Evolutionary conservation across 2,888 invertebrate genomes (phyloP).

Genomic region (Heliothis peltigera): DNA sequence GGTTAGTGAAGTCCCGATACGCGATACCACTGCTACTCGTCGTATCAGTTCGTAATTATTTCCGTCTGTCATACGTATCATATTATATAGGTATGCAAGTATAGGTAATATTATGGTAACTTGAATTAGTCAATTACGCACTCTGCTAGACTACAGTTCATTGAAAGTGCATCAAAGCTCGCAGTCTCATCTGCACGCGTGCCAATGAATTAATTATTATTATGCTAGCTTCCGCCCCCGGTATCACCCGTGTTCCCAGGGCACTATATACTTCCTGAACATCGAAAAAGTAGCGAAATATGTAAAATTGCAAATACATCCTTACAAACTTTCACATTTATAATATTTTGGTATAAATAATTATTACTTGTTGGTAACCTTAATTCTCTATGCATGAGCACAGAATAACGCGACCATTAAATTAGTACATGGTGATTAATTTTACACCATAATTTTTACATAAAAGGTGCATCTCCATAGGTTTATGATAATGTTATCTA

Average conservation of each 20-base stretch:
- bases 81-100: conserved; percentile 15
- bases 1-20: conserved; percentile 56
- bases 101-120: conserved; percentile 43
- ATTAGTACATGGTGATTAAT: not conserved
- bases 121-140: conserved; percentile 47
- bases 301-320: too few relatives aligned
- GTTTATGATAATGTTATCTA: not conserved
- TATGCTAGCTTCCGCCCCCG: too few relatives aligned
- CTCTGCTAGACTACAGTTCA: conserved; percentile 9
- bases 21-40: conserved; percentile 40
- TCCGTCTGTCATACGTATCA: conserved; percentile 47
- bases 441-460: not conserved
- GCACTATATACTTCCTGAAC: too few relatives aligned
- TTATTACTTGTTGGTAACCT: not conserved
- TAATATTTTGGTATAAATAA: not conserved
- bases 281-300: too few relatives aligned
- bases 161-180: conserved; percentile 42
- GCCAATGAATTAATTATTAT: conserved; percentile 44
- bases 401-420: not conserved
- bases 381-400: not conserved
- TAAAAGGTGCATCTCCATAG: not conserved
- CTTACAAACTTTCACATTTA: too few relatives aligned
- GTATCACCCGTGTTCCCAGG: too few relatives aligned
- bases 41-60: conserved; percentile 55
- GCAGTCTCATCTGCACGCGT: conserved; percentile 19